A percentile compares a stretch with the other conserved stretches of the same genome.
Conservation (phyloP, 2,888 invertebrate species). For the Merodon equestris region DNA sequence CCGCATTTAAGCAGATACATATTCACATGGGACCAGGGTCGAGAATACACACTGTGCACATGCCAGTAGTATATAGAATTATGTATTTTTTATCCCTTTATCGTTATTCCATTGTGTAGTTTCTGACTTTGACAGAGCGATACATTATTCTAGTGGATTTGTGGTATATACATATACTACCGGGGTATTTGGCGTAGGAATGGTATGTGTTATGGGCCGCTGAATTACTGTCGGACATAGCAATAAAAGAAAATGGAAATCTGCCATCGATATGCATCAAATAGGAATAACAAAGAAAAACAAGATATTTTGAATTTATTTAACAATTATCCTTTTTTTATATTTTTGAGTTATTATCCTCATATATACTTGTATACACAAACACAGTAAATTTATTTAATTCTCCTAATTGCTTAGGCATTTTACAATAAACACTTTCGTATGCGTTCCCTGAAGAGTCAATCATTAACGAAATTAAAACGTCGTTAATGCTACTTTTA, state of each 20-base stretch:
- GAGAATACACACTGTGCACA: neutral
- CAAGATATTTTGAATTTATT: slow-evolving; percentile 12
- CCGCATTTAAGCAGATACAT: slow-evolving; percentile 8
- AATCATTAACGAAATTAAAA: slow-evolving; percentile 33
- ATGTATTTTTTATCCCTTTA: slow-evolving; percentile 38
- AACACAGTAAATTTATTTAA: slow-evolving; percentile 52
- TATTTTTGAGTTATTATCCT: slow-evolving; percentile 28
- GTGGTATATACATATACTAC: no score
- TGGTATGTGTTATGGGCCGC: no score
- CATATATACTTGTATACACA: slow-evolving; percentile 46
- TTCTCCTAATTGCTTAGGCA: slow-evolving; percentile 29
- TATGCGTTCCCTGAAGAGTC: slow-evolving; percentile 62
- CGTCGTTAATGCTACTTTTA: slow-evolving; percentile 2
- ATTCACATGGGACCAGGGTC: slow-evolving; percentile 9
- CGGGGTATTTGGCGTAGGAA: no score
- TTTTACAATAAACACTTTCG: slow-evolving; percentile 45
- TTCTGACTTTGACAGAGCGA: slow-evolving; percentile 35
- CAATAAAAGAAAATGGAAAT: neutral
- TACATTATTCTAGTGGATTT: slow-evolving; percentile 18
- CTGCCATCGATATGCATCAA: neutral
- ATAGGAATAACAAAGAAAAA: no score
- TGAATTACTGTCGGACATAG: slow-evolving; percentile 1
- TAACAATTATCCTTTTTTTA: slow-evolving; percentile 50
- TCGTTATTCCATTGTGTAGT: slow-evolving; percentile 24
- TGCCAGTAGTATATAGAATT: neutral